A percentile compares a stretch with the other conserved stretches of the same genome.
Evolutionary conservation across 2,113 vertebrate genomes (phyloP).

Genomic region (Apaloderma vittatum): DNA sequence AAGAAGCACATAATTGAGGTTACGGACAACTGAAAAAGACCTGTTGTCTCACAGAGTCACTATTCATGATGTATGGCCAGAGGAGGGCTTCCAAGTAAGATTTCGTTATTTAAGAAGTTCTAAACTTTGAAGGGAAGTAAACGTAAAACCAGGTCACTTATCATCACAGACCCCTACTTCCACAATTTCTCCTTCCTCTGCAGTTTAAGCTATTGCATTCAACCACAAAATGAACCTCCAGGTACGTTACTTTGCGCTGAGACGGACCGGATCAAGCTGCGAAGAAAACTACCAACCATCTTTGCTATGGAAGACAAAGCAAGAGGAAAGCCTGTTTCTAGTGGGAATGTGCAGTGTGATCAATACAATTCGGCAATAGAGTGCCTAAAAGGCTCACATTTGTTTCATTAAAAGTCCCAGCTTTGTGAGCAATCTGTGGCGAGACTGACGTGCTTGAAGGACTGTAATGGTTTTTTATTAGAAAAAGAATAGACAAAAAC

Average conservation of each 20-base stretch:
- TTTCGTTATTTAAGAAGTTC: not conserved
- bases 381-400: not conserved
- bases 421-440: not conserved
- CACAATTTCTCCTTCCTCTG: not conserved
- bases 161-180: not conserved
- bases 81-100: not conserved
- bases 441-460: not conserved
- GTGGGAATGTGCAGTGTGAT: not conserved
- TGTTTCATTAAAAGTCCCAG: not conserved
- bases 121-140: not conserved
- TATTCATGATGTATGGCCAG: not conserved
- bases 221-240: not conserved
- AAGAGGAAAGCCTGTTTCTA: not conserved
- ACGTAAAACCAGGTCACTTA: not conserved
- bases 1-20: not conserved
- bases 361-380: not conserved
- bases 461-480: not conserved
- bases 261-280: not conserved
- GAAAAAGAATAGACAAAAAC: not conserved
- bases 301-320: not conserved
- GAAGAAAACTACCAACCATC: not conserved
- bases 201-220: not conserved
- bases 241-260: not conserved
- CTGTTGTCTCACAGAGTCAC: not conserved
- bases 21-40: not conserved